phyloP scores from a whole-genome alignment of 1,140 invertebrate genomes.

The Trachelipus rathkii region DNA sequence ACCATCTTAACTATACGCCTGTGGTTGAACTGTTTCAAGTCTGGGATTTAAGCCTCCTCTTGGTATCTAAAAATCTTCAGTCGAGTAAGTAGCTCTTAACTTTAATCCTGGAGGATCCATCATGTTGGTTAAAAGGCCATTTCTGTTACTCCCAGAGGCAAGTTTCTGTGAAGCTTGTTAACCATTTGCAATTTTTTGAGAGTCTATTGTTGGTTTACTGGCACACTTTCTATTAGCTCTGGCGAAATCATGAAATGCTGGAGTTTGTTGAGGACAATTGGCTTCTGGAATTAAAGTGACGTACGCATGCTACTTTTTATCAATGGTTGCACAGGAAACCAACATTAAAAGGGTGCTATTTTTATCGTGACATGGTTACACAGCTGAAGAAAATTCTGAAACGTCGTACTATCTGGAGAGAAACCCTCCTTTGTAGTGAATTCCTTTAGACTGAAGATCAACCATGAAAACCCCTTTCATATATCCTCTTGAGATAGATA shows the following conservation, averaged over 20 bases:
- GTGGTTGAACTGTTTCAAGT: too few relatives aligned
- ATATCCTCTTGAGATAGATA: background rate
- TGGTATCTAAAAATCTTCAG: too few relatives aligned
- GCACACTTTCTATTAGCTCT: background rate
- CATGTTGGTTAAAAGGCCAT: background rate
- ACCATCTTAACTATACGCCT: too few relatives aligned
- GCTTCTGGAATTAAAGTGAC: background rate
- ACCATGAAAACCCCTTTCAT: background rate
- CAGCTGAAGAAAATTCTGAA: background rate
- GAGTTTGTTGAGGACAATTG: background rate
- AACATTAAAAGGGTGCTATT: background rate
- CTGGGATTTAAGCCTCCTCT: too few relatives aligned
- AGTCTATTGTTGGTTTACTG: background rate
- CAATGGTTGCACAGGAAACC: background rate
- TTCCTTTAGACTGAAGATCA: background rate
- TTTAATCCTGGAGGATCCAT: background rate
- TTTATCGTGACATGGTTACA: background rate
- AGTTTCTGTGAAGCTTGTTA: background rate
- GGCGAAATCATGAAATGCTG: background rate
- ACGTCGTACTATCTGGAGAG: background rate
- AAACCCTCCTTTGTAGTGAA: background rate
- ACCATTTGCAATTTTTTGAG: background rate
- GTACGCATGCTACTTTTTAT: background rate
- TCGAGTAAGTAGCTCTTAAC: background rate
- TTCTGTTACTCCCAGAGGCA: too few relatives aligned